Evolutionary conservation across 2,797 vertebrate species (phyloP).

Genomic region (Nasua narica): DNA sequence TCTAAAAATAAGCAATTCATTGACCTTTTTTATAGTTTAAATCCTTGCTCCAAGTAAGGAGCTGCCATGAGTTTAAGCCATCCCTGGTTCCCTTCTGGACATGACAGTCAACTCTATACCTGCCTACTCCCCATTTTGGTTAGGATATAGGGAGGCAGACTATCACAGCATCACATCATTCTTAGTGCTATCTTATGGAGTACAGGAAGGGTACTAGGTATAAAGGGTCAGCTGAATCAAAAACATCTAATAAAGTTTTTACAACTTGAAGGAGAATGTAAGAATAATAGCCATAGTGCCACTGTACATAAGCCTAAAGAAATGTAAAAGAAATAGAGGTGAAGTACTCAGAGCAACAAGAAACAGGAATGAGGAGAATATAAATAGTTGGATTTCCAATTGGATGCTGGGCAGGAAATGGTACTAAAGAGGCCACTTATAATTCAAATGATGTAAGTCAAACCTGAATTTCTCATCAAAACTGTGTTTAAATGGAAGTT

Average conservation of each 20-base stretch:
- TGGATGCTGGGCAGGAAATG: neutral
- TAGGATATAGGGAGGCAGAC: neutral
- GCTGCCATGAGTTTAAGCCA: neutral
- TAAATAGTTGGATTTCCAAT: neutral
- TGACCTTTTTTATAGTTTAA: neutral
- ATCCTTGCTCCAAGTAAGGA: neutral
- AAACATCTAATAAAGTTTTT: neutral
- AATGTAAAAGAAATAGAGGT: neutral
- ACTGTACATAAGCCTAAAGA: neutral
- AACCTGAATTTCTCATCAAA: conserved; percentile 14
- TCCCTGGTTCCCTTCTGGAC: neutral
- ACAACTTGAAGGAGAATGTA: neutral
- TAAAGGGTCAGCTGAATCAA: neutral
- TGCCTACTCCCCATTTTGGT: neutral
- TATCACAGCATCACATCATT: neutral
- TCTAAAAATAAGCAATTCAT: neutral
- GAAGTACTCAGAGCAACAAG: neutral
- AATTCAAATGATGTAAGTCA: neutral
- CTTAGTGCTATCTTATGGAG: neutral
- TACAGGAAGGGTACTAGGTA: neutral
- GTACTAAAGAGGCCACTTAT: neutral
- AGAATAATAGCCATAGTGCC: neutral
- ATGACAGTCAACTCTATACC: neutral
- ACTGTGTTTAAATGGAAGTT: neutral
- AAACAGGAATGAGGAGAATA: neutral